Evolutionary conservation across 2,113 vertebrate species (phyloP), one percentile per base, ranked within the genome.

Genomic region (Beaufortia kweichowensis): DNA sequence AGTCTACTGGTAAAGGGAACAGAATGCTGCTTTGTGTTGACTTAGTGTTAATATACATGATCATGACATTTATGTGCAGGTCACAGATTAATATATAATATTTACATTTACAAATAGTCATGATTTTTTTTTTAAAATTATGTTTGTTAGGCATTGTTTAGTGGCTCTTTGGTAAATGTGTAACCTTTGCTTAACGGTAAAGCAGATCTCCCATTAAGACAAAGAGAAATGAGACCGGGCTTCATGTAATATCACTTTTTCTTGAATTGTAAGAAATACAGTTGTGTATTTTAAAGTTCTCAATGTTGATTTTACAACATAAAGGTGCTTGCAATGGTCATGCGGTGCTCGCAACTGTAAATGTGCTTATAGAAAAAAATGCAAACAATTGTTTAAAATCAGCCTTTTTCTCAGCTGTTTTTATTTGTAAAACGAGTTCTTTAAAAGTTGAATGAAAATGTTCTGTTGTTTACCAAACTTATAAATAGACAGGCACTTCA

Each of bases 401-500:
- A 33, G 46, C 19, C 35, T 1, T 46, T 57, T 65, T 66, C 14
- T 48, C 0, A 31, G 57, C 57, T 48, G 24, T 72, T 77, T 79
- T 79, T 66, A 67, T 79, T 48, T 35, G 35, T 48, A 57, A 31
- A 66, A 35, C 35, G 59, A 1, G 0, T 15, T 41, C 35, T 41
- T 0, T 61, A 70, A 62, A 24, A 29, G 17, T 55, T 72, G 33
- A 70, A 26, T 64, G 23, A 29, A 67, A 60, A 15, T 24, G 29
- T 23, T 31, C 6, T 28, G 48, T 77, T 31, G 28, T 35, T 64
- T 15, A 57, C 63, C 26, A 43, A 43, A 29, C 10, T 59, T 55
- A 81, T 81, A 81, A 81, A 78, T 82, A 82, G 62, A 73, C 56
- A 77, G 61, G 68, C 41, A 72, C 60, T 53, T 73, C 19, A 43